These are phyloP conservation scores for Lepas anatifera DNA, from an alignment of 2,888 invertebrate species.

Conservation along the genomic window DNA sequence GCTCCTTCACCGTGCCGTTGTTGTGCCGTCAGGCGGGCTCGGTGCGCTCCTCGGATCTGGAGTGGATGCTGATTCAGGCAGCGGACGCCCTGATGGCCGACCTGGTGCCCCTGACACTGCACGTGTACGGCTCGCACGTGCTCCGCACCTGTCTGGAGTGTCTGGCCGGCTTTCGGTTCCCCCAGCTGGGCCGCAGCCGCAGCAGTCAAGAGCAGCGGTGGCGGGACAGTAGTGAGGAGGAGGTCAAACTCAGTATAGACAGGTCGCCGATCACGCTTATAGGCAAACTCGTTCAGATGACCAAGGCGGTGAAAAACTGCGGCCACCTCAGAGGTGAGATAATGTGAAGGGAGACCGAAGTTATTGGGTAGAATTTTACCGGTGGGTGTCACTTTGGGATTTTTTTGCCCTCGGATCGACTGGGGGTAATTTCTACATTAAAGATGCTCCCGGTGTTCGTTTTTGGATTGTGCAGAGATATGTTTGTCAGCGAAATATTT, in stretches of 20 bases:
- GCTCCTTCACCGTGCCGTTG: no score
- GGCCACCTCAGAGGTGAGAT: background rate
- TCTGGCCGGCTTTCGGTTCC: background rate
- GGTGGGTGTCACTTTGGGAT: no score
- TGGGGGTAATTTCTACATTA: no score
- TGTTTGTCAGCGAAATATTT: no score
- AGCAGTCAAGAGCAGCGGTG: background rate
- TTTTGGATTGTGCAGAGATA: no score
- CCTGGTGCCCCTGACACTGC: background rate
- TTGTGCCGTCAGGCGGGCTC: no score
- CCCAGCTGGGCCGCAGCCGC: background rate
- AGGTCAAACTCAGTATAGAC: background rate
- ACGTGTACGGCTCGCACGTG: slow-evolving; percentile 1
- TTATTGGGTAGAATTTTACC: no score
- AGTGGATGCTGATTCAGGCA: background rate
- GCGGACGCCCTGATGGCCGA: background rate
- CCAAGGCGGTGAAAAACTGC: background rate
- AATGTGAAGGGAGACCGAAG: no score
- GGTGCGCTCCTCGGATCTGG: background rate
- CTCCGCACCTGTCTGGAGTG: slow-evolving; percentile 1
- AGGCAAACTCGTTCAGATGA: background rate
- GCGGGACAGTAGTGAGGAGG: background rate
- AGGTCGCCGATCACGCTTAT: background rate
- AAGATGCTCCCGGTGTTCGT: no score
- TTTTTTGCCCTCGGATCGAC: no score